Conservation (phyloP, 2,888 invertebrate genomes). For the Entomobrya multifasciata region DNA sequence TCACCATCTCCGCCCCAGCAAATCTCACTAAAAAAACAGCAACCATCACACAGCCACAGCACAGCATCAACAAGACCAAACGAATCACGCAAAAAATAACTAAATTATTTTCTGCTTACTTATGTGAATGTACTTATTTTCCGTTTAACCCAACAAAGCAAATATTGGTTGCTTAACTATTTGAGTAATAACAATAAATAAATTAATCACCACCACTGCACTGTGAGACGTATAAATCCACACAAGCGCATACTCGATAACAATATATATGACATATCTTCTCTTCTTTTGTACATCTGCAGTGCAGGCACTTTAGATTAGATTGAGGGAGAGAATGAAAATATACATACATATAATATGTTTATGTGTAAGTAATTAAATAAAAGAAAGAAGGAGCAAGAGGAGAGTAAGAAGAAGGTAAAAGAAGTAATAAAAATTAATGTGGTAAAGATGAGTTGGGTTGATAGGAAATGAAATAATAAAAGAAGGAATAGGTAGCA, state of each 20-base stretch:
- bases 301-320: constrained; percentile 1
- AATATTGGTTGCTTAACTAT: no score
- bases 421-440: constrained; percentile 54
- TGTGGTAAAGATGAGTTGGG: constrained; percentile 41
- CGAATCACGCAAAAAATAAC: constrained; percentile 7
- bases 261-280: constrained; percentile 42
- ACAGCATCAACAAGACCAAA: no score
- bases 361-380: not conserved
- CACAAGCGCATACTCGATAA: no score
- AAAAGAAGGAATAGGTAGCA: constrained; percentile 4
- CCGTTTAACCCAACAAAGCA: no score
- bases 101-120: not conserved
- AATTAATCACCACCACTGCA: constrained; percentile 11
- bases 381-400: not conserved
- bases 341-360: not conserved
- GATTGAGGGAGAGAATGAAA: not conserved
- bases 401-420: constrained; percentile 10
- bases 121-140: not conserved
- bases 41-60: constrained; percentile 20
- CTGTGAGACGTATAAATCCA: no score
- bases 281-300: not conserved
- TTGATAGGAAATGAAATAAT: constrained; percentile 52
- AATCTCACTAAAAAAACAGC: not conserved
- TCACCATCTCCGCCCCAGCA: not conserved
- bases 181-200: not conserved